phyloP scores from a whole-genome alignment of 2,113 vertebrate genomes.

The Tachycineta bicolor region DNA sequence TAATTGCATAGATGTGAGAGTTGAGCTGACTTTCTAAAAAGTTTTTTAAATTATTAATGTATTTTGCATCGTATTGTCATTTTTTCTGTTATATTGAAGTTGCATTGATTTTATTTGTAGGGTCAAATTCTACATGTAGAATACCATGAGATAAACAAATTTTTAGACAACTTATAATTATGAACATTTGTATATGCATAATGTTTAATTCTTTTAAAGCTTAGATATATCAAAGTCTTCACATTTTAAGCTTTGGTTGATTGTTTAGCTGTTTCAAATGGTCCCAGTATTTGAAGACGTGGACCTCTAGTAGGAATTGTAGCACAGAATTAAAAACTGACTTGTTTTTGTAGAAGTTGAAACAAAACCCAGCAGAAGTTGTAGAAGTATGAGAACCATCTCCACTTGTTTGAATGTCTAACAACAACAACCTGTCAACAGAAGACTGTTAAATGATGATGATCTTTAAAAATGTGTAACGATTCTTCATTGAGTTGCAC shows the following conservation, averaged over 20 bases:
- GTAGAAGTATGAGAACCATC: not conserved
- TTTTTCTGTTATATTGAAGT: not conserved
- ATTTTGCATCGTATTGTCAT: not conserved
- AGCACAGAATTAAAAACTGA: not conserved
- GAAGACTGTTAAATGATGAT: not conserved
- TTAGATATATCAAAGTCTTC: not conserved
- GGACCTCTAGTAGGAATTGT: not conserved
- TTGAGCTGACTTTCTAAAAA: not conserved
- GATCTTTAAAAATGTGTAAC: not conserved
- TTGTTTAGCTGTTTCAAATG: not conserved
- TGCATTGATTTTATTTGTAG: not conserved
- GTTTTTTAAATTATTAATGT: not conserved
- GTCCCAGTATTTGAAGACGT: not conserved
- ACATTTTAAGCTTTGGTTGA: not conserved
- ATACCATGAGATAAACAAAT: not conserved
- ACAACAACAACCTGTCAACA: not conserved
- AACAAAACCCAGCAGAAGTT: not conserved
- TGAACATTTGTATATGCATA: not conserved
- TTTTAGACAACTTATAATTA: not conserved
- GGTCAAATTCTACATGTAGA: not conserved
- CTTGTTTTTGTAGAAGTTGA: not conserved
- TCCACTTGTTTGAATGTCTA: not conserved
- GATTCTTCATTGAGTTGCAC: not conserved
- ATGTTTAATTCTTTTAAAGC: not conserved
- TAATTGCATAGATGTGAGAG: not conserved